These are phyloP conservation scores for Agonopterix arenella DNA, from an alignment of 2,888 invertebrate species.

Conservation along the genomic window DNA sequence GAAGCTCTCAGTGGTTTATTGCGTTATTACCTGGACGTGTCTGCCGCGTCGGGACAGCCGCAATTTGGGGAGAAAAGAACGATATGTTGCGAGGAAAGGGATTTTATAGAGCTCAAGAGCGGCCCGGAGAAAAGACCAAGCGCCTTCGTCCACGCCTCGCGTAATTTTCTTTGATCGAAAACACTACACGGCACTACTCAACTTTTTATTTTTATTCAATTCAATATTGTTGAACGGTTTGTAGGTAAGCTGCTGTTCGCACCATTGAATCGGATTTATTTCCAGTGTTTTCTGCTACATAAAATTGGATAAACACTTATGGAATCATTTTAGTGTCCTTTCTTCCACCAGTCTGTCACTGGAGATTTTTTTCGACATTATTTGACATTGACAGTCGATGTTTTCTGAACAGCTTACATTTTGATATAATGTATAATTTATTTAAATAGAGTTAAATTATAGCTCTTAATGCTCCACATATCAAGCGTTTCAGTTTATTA, in stretches of 20 bases:
- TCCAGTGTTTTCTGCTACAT: not conserved
- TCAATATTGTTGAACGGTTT: slow-evolving; percentile 51
- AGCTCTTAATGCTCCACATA: too few relatives aligned
- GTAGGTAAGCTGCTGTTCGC: slow-evolving; percentile 27
- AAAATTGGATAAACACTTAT: too few relatives aligned
- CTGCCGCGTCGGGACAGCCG: slow-evolving; percentile 67
- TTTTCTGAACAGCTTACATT: too few relatives aligned
- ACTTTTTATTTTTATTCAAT: slow-evolving; percentile 66
- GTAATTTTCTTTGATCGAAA: slow-evolving; percentile 73
- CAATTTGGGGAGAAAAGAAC: slow-evolving; percentile 70
- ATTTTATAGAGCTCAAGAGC: slow-evolving; percentile 62
- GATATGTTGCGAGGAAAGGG: slow-evolving; percentile 69
- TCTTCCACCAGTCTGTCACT: too few relatives aligned
- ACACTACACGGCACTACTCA: slow-evolving; percentile 51
- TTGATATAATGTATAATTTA: too few relatives aligned
- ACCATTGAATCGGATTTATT: slow-evolving; percentile 21
- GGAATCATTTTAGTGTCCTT: too few relatives aligned
- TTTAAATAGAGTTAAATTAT: too few relatives aligned
- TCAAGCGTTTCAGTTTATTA: too few relatives aligned
- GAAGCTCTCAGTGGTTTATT: slow-evolving; percentile 76
- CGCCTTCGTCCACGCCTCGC: slow-evolving; percentile 43
- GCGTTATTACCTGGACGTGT: slow-evolving; percentile 77
- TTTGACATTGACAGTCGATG: too few relatives aligned
- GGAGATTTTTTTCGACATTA: too few relatives aligned
- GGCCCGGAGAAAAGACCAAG: slow-evolving; percentile 53